Evolutionary conservation across 2,888 invertebrate genomes (phyloP), one percentile per base, ranked within the genome.

Genomic region (Phasia obesa): DNA sequence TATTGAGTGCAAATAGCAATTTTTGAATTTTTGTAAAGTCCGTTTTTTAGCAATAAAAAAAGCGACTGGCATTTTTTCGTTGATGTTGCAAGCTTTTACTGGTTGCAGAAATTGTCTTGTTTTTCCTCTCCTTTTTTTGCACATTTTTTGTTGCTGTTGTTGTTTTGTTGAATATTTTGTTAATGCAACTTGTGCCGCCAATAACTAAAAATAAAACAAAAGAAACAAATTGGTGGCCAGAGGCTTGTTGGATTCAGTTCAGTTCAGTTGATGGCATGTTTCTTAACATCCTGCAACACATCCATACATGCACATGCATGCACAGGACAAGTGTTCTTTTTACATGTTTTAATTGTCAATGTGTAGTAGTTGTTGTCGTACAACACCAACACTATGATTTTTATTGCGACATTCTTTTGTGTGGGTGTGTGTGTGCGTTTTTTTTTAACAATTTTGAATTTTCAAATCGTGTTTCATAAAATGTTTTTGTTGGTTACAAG

Each of bases 1-100:
- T 89, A 89, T 90, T 89, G 89, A 89, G 89, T 89, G 89, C 88
- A 90, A 89, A 90, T 90, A 89, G 90, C 90, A 89, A 89, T 89
- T 87, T 35, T 89, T 86, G 87, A 85, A 87, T 81, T 84, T 85
- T 84, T 84, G 80, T 76, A 38, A 75, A 67, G 57, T 57, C 44
- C 78, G 47, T 78, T 71, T 71, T 69, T 85, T 80, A 79, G 38
- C 62, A 70, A 17, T 31, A 60, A 60, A 23, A 19, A 69, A 27
- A 27, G 25, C 42, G 42, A 23, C 0, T 49, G n/a, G 0, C 17
- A 35, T 17, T 64, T 44, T 67, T 73, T 73, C 64, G 23, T 67
- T 62, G 31, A 13, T 57, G 44, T 70, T 73, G 83, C 70, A 62
- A 25, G 38, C 73, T 65, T 69, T 42, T 69, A 44, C 62, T 62